These are phyloP conservation scores for Cryptotis parvus DNA, from an alignment of 2,113 vertebrate genomes.

Conservation along the genomic window DNA sequence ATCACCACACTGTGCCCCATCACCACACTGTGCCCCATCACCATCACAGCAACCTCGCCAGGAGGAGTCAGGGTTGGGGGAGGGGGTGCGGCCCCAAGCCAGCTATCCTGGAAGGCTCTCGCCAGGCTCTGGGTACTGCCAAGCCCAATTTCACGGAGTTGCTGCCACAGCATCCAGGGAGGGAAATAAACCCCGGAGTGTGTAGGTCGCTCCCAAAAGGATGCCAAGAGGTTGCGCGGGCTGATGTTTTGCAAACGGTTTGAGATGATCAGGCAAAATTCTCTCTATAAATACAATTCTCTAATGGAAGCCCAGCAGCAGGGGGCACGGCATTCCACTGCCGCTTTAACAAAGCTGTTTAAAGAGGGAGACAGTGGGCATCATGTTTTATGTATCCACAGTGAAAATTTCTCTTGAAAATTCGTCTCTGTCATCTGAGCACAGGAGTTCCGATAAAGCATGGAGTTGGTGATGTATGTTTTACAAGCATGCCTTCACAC, in stretches of 20 bases:
- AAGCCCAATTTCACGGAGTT: background rate
- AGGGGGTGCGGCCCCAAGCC: background rate
- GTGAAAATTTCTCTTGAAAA: constrained; percentile 69
- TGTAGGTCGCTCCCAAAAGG: background rate
- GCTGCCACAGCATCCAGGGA: background rate
- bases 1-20: rapidly evolving
- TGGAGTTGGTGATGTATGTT: constrained; percentile 27
- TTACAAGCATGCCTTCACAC: constrained; percentile 17
- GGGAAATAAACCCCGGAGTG: background rate
- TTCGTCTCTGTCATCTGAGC: constrained; percentile 51
- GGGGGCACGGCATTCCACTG: constrained; percentile 18
- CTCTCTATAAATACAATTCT: constrained; percentile 54
- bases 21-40: too few relatives aligned
- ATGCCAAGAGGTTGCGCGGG: background rate
- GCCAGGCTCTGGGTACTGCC: background rate
- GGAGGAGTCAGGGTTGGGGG: background rate
- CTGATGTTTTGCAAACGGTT: background rate
- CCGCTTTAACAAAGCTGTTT: constrained; percentile 76
- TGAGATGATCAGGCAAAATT: constrained; percentile 17
- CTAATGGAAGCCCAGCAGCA: constrained; percentile 25
- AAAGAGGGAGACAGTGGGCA: constrained; percentile 32
- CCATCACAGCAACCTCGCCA: background rate
- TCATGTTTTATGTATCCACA: constrained; percentile 69
- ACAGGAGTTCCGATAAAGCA: background rate
- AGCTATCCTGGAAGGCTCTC: background rate